A percentile compares a stretch with the other conserved stretches of the same genome.
phyloP scores from a whole-genome alignment of 1,140 invertebrate genomes.

The Drosophila cardini region DNA sequence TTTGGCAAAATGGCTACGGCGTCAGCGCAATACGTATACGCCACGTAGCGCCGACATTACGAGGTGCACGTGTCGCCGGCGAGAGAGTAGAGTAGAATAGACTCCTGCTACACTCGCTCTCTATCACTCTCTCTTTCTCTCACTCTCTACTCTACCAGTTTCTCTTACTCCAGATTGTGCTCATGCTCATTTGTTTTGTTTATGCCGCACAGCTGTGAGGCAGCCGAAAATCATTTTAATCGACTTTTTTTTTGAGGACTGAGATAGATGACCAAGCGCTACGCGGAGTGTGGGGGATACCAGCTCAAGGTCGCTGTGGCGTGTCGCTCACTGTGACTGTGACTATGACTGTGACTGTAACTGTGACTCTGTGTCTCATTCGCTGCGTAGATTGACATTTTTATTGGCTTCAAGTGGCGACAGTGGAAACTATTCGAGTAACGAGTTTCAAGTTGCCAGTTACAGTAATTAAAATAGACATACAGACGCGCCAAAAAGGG shows the following conservation, averaged over 20 bases:
- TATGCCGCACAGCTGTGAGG: constrained; percentile 75
- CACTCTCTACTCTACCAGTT: constrained; percentile 5
- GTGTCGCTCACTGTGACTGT: not conserved
- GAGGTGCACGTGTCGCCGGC: constrained; percentile 62
- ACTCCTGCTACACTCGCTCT: not conserved
- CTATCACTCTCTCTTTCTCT: not conserved
- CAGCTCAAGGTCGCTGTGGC: constrained; percentile 55
- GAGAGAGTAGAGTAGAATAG: constrained; percentile 9
- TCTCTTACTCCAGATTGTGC: constrained; percentile 15
- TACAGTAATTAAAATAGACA: constrained; percentile 74
- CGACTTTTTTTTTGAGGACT: constrained; percentile 41
- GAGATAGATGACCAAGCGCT: constrained; percentile 13
- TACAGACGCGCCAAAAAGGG: constrained; percentile 65
- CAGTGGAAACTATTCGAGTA: constrained; percentile 47
- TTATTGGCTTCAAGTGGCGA: constrained; percentile 75
- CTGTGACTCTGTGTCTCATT: not conserved
- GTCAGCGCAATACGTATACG: constrained; percentile 80
- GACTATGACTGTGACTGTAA: constrained; percentile 18
- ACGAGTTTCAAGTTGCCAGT: constrained; percentile 30
- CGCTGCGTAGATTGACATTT: constrained; percentile 59
- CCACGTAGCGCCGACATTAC: constrained; percentile 63
- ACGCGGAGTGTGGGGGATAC: constrained; percentile 32
- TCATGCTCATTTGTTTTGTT: constrained; percentile 65
- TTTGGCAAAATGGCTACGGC: constrained; percentile 76
- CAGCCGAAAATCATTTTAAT: constrained; percentile 70